These are phyloP conservation scores for Sceloporus tristichus DNA, from an alignment of 2,113 vertebrate genomes.

Conservation along the genomic window DNA sequence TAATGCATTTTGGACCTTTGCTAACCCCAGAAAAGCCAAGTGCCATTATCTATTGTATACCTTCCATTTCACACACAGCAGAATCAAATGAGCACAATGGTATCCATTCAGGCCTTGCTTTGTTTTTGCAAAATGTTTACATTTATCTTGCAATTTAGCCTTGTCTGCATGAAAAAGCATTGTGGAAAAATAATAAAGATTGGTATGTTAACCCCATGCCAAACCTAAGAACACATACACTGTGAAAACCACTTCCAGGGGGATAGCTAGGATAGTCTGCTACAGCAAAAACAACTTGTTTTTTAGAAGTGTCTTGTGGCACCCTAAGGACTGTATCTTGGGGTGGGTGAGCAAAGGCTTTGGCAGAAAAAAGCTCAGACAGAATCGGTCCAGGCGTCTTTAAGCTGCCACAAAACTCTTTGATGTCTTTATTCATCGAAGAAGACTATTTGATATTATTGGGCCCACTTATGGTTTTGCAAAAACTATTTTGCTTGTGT, in stretches of 20 bases:
- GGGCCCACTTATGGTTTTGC: constrained; percentile 38
- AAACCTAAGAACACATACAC: constrained; percentile 62
- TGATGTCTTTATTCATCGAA: neutral
- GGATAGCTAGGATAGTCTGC: too few relatives aligned
- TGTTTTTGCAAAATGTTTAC: constrained; percentile 33
- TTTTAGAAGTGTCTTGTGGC: neutral
- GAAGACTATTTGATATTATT: constrained; percentile 29
- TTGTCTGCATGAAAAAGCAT: constrained; percentile 30
- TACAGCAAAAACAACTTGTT: neutral
- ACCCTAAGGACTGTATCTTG: neutral
- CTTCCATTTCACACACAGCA: constrained; percentile 21
- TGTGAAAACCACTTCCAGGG: constrained; percentile 33
- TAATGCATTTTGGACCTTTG: too few relatives aligned
- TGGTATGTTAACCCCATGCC: constrained; percentile 52
- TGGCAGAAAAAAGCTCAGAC: neutral
- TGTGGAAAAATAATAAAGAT: constrained; percentile 62
- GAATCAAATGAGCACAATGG: constrained; percentile 34
- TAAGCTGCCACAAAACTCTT: neutral
- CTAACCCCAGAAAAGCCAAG: constrained; percentile 26
- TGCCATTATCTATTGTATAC: neutral
- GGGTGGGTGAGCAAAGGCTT: neutral
- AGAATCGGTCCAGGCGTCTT: neutral
- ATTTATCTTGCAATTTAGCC: constrained; percentile 41
- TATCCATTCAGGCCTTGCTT: constrained; percentile 50
- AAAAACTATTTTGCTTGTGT: too few relatives aligned